Base-by-base conservation (phyloP, 2,797 vertebrate genomes). In the Acridotheres tristis region DNA sequence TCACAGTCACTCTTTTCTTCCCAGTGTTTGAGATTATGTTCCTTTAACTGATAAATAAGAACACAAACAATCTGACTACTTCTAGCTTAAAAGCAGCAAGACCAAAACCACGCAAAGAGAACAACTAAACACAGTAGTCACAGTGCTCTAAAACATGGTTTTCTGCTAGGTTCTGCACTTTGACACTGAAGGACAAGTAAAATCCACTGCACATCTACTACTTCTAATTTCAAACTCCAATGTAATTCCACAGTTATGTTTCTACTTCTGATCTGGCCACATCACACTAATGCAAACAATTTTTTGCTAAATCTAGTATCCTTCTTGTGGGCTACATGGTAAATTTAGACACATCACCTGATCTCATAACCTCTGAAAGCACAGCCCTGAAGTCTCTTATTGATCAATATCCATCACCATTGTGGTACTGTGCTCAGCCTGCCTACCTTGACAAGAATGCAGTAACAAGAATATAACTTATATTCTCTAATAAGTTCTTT, bases 211-310 rank as follows among this genome's bases (percentile, higher is more conserved):
- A 5, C 34, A 36, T 23, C 29, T 68, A 74, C 40, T 38, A 30
- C 22, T 71, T 57, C 43, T 68, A n/a, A 66, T 82, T 82, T 82
- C 22, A 73, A 89, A 40, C 11, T 43, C 10, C 40, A n/a, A 0
- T 18, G 16, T 36, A 83, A 75, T 82, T 73, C 57, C 47, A n/a
- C 47, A n/a, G 45, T 36, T 85, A 51, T 21, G 43, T 66, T 94
- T 65, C 59, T 34, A 29, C 40, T 58, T 85, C 43, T 63, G 34
- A 68, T 45, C 25, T 78, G 74, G 72, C 18, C 12, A 77, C n/a
- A 77, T 71, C 74, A 77, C 26, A 93, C 20, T 57, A 79, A 40
- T n/a, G 90, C 20, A 83, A 85, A 94, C 68, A 81, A 93, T 84
- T 76, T 59, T 23, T 29, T 86, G 18, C 20, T 74, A 71, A 43